phyloP scores from a whole-genome alignment of 1,140 invertebrate genomes.

The Apis florea region DNA sequence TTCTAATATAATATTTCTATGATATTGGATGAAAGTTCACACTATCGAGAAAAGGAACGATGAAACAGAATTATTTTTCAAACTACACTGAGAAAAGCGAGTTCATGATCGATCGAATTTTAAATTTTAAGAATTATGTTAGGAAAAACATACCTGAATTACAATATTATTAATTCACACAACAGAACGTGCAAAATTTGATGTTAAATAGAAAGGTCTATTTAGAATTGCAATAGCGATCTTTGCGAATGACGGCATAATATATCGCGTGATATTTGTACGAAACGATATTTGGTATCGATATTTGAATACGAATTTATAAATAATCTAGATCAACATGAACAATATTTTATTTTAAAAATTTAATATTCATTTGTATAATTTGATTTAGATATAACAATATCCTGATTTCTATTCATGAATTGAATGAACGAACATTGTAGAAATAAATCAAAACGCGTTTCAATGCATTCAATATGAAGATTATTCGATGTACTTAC shows the following conservation, averaged over 20 bases:
- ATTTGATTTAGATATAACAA: no score
- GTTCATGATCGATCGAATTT: conserved; percentile 2
- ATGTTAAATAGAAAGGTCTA: conserved; percentile 26
- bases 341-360: neutral
- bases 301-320: neutral
- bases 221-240: conserved; percentile 21
- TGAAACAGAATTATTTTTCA: neutral
- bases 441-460: no score
- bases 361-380: neutral
- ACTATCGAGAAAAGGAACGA: neutral
- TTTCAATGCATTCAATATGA: neutral
- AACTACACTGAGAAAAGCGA: neutral
- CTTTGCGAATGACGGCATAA: neutral
- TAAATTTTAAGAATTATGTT: neutral
- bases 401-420: neutral
- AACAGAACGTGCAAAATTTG: neutral
- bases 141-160: neutral
- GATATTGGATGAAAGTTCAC: no score
- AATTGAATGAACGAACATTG: neutral
- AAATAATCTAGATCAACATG: neutral
- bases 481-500: conserved; percentile 85
- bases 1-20: no score
- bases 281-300: neutral
- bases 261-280: neutral
- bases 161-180: no score